Evolutionary conservation across 2,113 vertebrate species (phyloP), one percentile per base, ranked within the genome.

Genomic region (Rynchops niger): DNA sequence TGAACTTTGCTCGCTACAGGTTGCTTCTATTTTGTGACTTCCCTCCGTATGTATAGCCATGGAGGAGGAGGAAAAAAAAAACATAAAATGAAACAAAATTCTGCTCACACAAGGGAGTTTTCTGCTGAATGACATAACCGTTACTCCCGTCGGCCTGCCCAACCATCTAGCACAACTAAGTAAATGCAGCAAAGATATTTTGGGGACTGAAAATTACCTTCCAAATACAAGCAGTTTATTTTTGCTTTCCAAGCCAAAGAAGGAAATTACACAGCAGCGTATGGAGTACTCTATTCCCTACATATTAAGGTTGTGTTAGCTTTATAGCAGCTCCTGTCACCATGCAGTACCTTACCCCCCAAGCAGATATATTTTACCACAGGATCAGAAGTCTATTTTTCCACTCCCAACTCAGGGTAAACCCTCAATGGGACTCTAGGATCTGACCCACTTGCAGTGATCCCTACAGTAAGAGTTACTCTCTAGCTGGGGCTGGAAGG

Each of bases 91-190:
- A 92, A 88, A 49, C 26, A 40, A 88, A 92, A 82, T 81, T 83
- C 66, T 66, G 40, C 43, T 74, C 71, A 50, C 70, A 85, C 16
- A 49, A 87, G 59, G 58, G 74, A 91, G 32, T 86, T 94, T 95
- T 92, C 78, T 95, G 50, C 70, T 88, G 86, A 94, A 95, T 95
- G 89, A 93, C 80, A 83, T 92, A 97, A 96, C 32, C 5, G 9
- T 50, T 90, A 77, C 81, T 87, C 29, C 73, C 3, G 73, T 87
- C 88, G 89, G 78, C 53, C 63, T 82, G 78, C 21, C 32, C 49
- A 86, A 71, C 45, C 56, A 77, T 53, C 40, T 43, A 91, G 47
- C 16, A 93, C 95, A 96, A 93, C 38, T 45, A 91, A 94, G 25
- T 72, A 85, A 96, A 93, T 45, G 52, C 81, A 82, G 47, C 59